Evolutionary conservation across 2,797 vertebrate species (phyloP).

Genomic region (Sebastes miniatus): DNA sequence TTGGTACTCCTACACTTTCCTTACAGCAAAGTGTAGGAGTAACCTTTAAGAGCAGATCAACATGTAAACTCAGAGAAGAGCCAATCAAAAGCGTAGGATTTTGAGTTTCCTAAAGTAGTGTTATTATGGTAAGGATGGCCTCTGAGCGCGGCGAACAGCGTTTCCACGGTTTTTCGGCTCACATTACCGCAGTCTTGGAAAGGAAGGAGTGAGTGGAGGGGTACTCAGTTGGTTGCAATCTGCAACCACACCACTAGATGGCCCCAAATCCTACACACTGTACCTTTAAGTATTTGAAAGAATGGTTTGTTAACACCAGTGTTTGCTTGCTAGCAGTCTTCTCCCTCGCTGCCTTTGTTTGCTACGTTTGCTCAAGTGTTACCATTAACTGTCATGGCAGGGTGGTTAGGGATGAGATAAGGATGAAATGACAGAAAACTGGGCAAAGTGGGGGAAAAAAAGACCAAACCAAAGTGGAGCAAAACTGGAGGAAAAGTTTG

Average conservation of each 20-base stretch:
- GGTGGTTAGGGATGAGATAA: not conserved
- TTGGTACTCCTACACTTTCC: not conserved
- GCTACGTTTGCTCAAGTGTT: not conserved
- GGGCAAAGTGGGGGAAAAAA: not conserved
- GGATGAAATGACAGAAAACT: not conserved
- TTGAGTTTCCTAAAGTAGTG: no score
- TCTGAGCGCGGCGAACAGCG: fast-evolving
- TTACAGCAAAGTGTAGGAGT: not conserved
- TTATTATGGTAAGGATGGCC: not conserved
- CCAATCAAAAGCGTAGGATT: no score
- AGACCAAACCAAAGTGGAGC: not conserved
- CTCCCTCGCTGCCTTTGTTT: not conserved
- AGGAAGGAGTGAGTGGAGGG: no score
- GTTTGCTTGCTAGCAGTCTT: not conserved
- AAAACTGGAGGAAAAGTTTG: not conserved
- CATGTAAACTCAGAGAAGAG: not conserved
- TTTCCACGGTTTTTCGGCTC: fast-evolving
- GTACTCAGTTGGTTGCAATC: no score
- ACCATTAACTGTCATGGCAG: not conserved
- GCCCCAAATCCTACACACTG: no score
- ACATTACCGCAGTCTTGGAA: no score
- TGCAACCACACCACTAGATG: no score
- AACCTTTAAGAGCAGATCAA: not conserved
- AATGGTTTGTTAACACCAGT: no score
- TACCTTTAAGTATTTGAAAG: not conserved